Evolutionary conservation across 2,113 vertebrate species (phyloP).

Genomic region (Oncorhynchus kisutch): DNA sequence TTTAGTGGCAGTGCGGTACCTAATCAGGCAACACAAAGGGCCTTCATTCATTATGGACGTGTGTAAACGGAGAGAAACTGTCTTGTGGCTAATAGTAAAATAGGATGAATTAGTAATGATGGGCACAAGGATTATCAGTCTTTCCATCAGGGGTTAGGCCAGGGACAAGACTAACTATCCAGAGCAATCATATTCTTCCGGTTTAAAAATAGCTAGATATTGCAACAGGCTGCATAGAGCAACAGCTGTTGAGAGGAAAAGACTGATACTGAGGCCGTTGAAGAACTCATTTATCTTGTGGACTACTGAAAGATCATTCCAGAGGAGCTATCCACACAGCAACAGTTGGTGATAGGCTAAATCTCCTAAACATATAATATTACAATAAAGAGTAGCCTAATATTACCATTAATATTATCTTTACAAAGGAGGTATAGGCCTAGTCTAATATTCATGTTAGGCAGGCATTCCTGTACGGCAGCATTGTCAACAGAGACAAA

Average conservation of each 20-base stretch:
- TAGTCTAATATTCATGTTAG: no score
- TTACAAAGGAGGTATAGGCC: neutral
- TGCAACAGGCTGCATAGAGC: neutral
- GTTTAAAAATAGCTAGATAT: neutral
- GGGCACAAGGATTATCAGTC: slow-evolving; percentile 26
- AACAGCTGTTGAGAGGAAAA: neutral
- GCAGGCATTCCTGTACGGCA: no score
- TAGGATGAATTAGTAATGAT: slow-evolving; percentile 44
- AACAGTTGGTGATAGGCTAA: neutral
- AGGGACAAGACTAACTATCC: neutral
- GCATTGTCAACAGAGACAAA: no score
- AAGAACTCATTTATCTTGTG: neutral
- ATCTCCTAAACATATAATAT: neutral
- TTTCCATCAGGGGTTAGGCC: neutral
- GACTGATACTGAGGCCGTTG: neutral
- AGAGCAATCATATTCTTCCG: neutral
- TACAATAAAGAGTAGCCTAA: neutral
- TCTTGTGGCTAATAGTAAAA: slow-evolving; percentile 38
- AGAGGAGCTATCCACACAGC: neutral
- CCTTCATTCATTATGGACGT: neutral
- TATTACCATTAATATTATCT: neutral
- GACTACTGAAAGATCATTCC: neutral
- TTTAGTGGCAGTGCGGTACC: neutral
- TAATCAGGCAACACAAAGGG: neutral
- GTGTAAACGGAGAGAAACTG: slow-evolving; percentile 1